Base-by-base conservation (phyloP, 2,888 invertebrate species). In the Meta bourneti region DNA sequence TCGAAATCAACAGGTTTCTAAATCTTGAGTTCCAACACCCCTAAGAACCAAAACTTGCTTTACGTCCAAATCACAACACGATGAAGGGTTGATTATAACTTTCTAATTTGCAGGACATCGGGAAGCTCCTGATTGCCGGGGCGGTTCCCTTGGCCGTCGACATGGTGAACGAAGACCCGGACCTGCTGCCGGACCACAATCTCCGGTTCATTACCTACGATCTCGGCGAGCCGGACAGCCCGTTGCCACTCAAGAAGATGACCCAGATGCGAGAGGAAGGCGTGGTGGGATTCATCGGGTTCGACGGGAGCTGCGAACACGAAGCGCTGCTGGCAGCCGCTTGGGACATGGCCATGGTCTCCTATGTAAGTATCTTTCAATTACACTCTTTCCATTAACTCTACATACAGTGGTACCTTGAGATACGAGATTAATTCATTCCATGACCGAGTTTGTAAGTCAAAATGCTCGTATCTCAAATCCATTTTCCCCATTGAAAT, bases 221-320 rank as follows among this genome's bases (percentile, higher is more conserved):
- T 20, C 88, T 93, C 8, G 94, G 94, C 11, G 89, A 91, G 5
- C 89, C 93, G 0, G 93, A 93, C 74, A 92, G 91, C 9, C 81
- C 92, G 7, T 34, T 75, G 19, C 93, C 93, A 19, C 94, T 94
- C 48, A 85, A 90, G n/a, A 93, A 94, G 49, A 94, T 95, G 93
- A 95, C 95, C 2, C 93, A 94, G 61, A 94, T 94, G 93, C 95
- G 94, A 94, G 94, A 94, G 52, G 90, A 94, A 48, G 97, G 97
- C 4, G 95, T 95, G 6, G 93, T 94, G 7, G 95, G 95, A 0
- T 95, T 95, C 94, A 94, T 95, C 74, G 95, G 95, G 5, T 94
- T 95, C 0, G 95, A 95, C 93, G 94, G 95, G 79, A 94, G 94
- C 61, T 95, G 95, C 93, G 94, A 94, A 79, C 94, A 94, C 0